Conservation (phyloP, 2,113 vertebrate species). For the Tragelaphus imberbis region DNA sequence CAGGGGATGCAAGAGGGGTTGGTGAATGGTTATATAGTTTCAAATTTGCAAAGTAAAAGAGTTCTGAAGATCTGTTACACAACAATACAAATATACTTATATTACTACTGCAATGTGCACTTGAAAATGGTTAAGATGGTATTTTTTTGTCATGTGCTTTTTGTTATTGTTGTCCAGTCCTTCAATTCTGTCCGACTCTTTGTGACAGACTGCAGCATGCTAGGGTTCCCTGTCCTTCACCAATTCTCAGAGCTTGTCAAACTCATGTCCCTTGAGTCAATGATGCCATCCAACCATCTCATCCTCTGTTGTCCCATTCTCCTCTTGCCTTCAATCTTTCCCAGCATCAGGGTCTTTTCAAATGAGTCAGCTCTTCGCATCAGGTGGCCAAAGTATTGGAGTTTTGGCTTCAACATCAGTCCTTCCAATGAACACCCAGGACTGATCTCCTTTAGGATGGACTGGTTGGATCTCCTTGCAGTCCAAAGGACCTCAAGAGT, state of each 20-base stretch:
- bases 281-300: neutral
- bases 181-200: neutral
- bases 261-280: neutral
- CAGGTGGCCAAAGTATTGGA: neutral
- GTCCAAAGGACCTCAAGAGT: neutral
- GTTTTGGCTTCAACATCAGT: neutral
- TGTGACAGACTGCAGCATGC: neutral
- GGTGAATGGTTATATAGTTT: neutral
- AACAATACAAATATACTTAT: neutral
- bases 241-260: neutral
- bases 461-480: neutral
- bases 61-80: neutral
- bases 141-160: neutral
- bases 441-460: neutral
- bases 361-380: neutral
- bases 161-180: neutral
- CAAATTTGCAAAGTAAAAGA: neutral
- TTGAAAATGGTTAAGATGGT: neutral
- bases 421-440: neutral
- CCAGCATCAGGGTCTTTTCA: neutral
- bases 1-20: neutral
- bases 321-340: neutral
- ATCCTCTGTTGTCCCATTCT: neutral
- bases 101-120: neutral
- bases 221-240: neutral